A percentile compares a stretch with the other conserved stretches of the same genome.
Evolutionary conservation across 2,113 vertebrate genomes (phyloP).

Genomic region (Nannospalax galili): DNA sequence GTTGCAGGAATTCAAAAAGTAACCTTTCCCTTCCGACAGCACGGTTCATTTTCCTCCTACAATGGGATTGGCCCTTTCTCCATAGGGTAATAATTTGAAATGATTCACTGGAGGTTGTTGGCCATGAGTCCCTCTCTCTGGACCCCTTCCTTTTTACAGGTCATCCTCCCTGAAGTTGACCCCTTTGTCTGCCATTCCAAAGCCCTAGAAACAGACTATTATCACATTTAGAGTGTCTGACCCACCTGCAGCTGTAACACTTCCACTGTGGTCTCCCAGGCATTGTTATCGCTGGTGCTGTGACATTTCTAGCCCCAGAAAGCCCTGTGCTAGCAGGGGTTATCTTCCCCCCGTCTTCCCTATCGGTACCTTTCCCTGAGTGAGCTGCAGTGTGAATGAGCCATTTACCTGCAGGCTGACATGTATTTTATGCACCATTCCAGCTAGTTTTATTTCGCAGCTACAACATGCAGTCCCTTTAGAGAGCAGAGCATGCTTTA

Average conservation of each 20-base stretch:
- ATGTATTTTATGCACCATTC: neutral
- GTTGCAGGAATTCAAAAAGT: slow-evolving; percentile 13
- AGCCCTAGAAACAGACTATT: slow-evolving; percentile 18
- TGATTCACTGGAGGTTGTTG: neutral
- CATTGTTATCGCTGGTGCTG: neutral
- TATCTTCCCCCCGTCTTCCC: neutral
- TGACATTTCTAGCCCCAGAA: slow-evolving; percentile 54
- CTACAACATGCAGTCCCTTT: neutral
- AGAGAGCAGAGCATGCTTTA: neutral
- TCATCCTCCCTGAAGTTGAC: slow-evolving; percentile 53
- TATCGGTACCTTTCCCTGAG: neutral
- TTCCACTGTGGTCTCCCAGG: neutral
- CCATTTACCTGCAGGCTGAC: neutral
- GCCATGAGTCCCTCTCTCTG: neutral
- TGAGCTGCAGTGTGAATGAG: neutral
- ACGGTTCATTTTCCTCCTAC: neutral
- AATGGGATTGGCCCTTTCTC: neutral
- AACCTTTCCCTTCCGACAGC: neutral
- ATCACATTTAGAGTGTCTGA: neutral
- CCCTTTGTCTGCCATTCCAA: neutral
- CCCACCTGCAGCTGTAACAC: slow-evolving; percentile 13
- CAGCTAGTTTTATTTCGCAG: neutral
- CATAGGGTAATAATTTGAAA: neutral
- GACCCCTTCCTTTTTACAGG: slow-evolving; percentile 55
- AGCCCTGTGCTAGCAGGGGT: neutral